phyloP scores from a whole-genome alignment of 2,797 vertebrate species.

The Cirrhinus molitorella region DNA sequence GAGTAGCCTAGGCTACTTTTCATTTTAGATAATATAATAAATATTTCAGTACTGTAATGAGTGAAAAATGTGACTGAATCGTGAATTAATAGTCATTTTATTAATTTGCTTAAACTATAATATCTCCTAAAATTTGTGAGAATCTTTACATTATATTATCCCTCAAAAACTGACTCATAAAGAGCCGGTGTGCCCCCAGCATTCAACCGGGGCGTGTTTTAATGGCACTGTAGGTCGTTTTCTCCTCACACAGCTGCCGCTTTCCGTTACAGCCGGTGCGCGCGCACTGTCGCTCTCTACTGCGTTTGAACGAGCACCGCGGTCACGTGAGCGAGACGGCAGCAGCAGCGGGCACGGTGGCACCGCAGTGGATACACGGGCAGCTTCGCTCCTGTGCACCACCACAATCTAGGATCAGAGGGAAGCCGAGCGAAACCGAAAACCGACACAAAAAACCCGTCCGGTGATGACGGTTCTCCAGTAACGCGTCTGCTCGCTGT shows the following conservation, averaged over 20 bases:
- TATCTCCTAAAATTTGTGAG: background rate
- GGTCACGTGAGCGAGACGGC: slow-evolving; percentile 58
- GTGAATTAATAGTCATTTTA: background rate
- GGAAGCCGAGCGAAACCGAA: slow-evolving; percentile 17
- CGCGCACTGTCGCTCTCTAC: slow-evolving; percentile 43
- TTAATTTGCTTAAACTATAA: background rate
- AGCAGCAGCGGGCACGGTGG: slow-evolving; percentile 40
- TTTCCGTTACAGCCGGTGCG: slow-evolving; percentile 31
- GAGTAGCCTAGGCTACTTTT: background rate
- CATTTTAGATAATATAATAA: background rate
- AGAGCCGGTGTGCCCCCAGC: background rate
- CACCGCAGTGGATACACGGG: slow-evolving; percentile 46
- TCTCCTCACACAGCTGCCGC: slow-evolving; percentile 33
- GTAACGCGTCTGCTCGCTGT: slow-evolving; percentile 19
- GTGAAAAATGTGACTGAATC: background rate
- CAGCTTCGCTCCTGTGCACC: slow-evolving; percentile 17
- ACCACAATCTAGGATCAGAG: slow-evolving; percentile 19
- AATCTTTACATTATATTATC: background rate
- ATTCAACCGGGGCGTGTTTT: slow-evolving; percentile 1
- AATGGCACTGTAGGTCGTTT: slow-evolving; percentile 13
- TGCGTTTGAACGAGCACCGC: slow-evolving; percentile 12
- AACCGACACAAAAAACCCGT: background rate
- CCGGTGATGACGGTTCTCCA: slow-evolving; percentile 2
- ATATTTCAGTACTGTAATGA: background rate
- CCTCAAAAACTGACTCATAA: background rate